Percentiles rank a stretch among this genome's conserved stretches.
phyloP scores from a whole-genome alignment of 2,113 vertebrate genomes.

The Thamnophis sirtalis region DNA sequence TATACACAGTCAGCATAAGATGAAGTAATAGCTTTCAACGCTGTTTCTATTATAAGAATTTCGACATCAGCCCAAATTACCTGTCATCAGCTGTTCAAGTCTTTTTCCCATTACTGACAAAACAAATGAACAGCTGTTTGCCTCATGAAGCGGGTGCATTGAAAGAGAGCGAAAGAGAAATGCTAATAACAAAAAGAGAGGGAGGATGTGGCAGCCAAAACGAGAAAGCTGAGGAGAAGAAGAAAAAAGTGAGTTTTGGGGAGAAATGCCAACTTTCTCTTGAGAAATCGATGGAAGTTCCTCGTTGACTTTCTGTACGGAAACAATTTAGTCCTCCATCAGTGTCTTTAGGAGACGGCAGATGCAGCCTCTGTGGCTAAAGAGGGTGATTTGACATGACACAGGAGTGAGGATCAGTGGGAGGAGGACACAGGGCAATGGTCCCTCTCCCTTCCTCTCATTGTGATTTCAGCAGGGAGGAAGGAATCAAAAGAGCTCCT shows the following conservation, averaged over 20 bases:
- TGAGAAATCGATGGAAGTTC: background rate
- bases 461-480: constrained; percentile 37
- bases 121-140: constrained; percentile 65
- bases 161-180: constrained; percentile 21
- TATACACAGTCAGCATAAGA: constrained; percentile 55
- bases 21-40: constrained; percentile 62
- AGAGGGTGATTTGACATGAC: constrained; percentile 21
- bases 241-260: background rate
- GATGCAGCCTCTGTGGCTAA: background rate
- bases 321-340: background rate
- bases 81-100: constrained; percentile 64
- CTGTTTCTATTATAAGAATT: constrained; percentile 53
- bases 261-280: constrained; percentile 28
- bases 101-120: constrained; percentile 61
- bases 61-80: constrained; percentile 63
- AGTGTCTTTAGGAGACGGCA: constrained; percentile 25
- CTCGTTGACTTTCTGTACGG: background rate
- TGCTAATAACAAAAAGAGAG: constrained; percentile 33
- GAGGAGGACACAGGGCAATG: constrained; percentile 19
- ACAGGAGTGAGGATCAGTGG: constrained; percentile 23
- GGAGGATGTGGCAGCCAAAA: constrained; percentile 48
- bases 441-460: constrained; percentile 49
- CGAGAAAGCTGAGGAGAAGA: background rate
- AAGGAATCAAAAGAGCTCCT: constrained; percentile 34
- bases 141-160: constrained; percentile 41